Base-by-base conservation (phyloP, 2,888 invertebrate genomes). In the Sipha maydis region DNA sequence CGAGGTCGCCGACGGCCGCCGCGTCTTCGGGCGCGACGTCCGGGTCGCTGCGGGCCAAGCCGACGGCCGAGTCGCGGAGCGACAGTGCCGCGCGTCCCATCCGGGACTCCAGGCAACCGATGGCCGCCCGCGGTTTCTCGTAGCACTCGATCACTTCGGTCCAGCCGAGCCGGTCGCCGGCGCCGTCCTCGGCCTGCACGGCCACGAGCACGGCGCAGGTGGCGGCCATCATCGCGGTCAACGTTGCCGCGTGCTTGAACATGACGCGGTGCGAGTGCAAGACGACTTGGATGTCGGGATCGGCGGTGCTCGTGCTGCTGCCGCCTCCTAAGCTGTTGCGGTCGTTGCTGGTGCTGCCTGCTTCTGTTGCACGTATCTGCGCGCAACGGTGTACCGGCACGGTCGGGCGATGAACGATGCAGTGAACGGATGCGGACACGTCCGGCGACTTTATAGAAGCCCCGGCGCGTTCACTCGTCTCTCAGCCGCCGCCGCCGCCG, bases 1-100 rank as follows among this genome's bases (percentile, higher is more conserved):
- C 89, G 76, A 89, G 85, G 25, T 89, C 79, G 69, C 89, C 90
- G 80, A 90, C 85, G 67, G 84, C 89, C 48, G 80, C 31, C 19
- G 54, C 80, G 76, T 89, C 89, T n/a, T 89, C 89, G 73, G 80
- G n/a, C 56, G 80, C 56, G 1, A 73, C 54, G 8, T 86, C 61
- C 56, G 86, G 86, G 28, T 80, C 86, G 80, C 80, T 86, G 41
- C 75, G 86, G 56, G 86, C 86, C 75, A 61, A 41, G 5, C 25
- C 17, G 19, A 86, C 86, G 69, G 80, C 71, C n/a, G 86, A 21
- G 28, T 86, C 86, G 71, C 86, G 86, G 34, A 79, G 21, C 79
- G 80, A 78, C 28, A 3, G 21, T 21, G 80, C 48, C 19, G 86
- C 80, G 8, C 86, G 86, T 38, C 28, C 61, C 86, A 86, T 86